Conservation (phyloP, 2,888 invertebrate genomes). For the Agelastica alni region DNA sequence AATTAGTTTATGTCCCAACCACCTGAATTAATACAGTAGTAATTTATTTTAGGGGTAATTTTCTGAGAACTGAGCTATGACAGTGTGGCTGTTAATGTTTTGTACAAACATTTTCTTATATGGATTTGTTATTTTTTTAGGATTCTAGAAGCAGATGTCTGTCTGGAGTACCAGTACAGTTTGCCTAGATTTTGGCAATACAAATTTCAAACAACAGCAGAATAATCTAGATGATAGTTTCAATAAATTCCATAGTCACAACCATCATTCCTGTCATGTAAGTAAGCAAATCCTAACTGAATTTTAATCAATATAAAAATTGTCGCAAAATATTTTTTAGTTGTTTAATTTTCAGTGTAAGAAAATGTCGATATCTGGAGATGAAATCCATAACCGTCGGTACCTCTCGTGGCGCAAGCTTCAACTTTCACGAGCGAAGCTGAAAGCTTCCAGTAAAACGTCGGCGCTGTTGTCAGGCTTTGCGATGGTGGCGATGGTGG, state of each 20-base stretch:
- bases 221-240: conserved; percentile 41
- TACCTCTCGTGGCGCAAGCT: conserved; percentile 88
- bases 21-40: too few species aligned
- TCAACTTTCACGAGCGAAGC: conserved; percentile 93
- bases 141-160: conserved; percentile 60
- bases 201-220: conserved; percentile 38
- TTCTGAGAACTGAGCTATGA: too few species aligned
- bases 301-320: background rate
- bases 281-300: conserved; percentile 1
- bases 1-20: too few species aligned
- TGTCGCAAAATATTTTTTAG: background rate
- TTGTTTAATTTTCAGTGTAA: conserved; percentile 43
- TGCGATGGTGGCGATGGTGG: conserved; percentile 99
- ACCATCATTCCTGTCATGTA: conserved; percentile 46
- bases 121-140: too few species aligned
- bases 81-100: too few species aligned
- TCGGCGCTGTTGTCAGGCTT: conserved; percentile 96
- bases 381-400: conserved; percentile 80
- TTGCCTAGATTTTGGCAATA: conserved; percentile 56
- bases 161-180: conserved; percentile 72
- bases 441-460: conserved; percentile 97
- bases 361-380: conserved; percentile 74
- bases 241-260: conserved; percentile 45
- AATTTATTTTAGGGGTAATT: too few species aligned
- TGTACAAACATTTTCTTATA: too few species aligned